Evolutionary conservation across 2,888 invertebrate species (phyloP).

Genomic region (Tipula helvola): DNA sequence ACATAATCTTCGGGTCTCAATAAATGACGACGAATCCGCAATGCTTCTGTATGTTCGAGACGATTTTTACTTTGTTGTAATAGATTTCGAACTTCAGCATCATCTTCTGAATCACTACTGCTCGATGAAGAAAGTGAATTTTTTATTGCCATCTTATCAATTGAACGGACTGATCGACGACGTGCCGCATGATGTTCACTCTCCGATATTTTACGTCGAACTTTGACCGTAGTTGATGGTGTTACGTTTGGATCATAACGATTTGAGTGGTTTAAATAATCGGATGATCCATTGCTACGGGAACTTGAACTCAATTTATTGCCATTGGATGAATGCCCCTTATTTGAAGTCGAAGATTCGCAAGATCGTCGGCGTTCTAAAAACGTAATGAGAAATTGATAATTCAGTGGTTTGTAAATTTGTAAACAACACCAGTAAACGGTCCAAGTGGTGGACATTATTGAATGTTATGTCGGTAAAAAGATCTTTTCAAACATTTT

Average conservation of each 20-base stretch:
- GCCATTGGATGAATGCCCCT: background rate
- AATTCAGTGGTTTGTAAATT: background rate
- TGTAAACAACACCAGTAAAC: too few relatives aligned
- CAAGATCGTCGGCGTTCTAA: slow-evolving; percentile 8
- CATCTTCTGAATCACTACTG: slow-evolving; percentile 31
- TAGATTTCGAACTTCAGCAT: slow-evolving; percentile 33
- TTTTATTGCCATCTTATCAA: slow-evolving; percentile 23
- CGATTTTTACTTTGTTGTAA: slow-evolving; percentile 31
- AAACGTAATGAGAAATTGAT: background rate
- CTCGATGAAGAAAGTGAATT: slow-evolving; percentile 29
- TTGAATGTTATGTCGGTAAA: too few relatives aligned
- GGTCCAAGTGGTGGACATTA: too few relatives aligned
- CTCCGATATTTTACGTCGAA: slow-evolving; percentile 29
- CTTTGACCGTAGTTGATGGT: slow-evolving; percentile 25
- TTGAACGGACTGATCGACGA: slow-evolving; percentile 32
- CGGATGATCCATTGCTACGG: background rate
- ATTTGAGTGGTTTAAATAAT: slow-evolving; percentile 15
- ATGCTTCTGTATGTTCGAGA: slow-evolving; percentile 32
- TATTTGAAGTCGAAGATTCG: slow-evolving; percentile 7
- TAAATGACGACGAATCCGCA: slow-evolving; percentile 34
- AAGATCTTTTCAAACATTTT: too few relatives aligned
- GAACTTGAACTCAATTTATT: background rate
- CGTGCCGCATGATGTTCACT: slow-evolving; percentile 29
- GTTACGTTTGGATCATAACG: slow-evolving; percentile 29
- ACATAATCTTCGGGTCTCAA: slow-evolving; percentile 36